Evolutionary conservation across 2,888 invertebrate species (phyloP), one percentile per base, ranked within the genome.

Genomic region (Tryphoninae sp.): DNA sequence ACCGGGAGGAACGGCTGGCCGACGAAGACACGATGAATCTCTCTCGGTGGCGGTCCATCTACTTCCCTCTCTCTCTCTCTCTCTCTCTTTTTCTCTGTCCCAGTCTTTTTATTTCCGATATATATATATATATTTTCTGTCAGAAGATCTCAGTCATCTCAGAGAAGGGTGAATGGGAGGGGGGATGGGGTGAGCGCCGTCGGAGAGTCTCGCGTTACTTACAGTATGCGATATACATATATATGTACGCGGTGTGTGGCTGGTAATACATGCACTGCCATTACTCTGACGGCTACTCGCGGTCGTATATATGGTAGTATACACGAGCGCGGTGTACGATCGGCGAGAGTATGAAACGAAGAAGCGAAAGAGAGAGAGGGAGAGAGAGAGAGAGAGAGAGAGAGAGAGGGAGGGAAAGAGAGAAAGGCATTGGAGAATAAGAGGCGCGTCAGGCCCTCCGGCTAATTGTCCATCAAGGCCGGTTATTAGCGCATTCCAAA

Each of bases 401-500:
- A 42, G 33, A 22, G 42, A 42, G 19, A 68, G 40, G 45, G 40
- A 58, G 53, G 59, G 22, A 26, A 19, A 67, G 19, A 51, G 71
- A 22, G 42, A 42, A 33, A 68, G 40, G 13, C 33, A 7, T 33
- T 6, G 33, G 45, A 71, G 23, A 68, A 11, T 55, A 45, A 49
- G 72, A 61, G 62, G 74, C 71, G 78, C 77, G 78, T 77, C 49
- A 69, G 68, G 64, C 61, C 82, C 80, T 69, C 71, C 71, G 71
- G 80, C 81, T 74, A 81, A 81, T 78, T 81, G 74, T 74, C 59
- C 69, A 78, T 75, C 81, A 71, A 78, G 78, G 78, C 74, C 58
- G 74, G 81, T 78, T 78, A 81, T 81, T 78, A 71, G 74, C 81
- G 78, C 69, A 59, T 81, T 81, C 74, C 74, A 73, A 78, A 78